phyloP scores from a whole-genome alignment of 2,888 invertebrate genomes.

The Mongoloraphidia duomilia region DNA sequence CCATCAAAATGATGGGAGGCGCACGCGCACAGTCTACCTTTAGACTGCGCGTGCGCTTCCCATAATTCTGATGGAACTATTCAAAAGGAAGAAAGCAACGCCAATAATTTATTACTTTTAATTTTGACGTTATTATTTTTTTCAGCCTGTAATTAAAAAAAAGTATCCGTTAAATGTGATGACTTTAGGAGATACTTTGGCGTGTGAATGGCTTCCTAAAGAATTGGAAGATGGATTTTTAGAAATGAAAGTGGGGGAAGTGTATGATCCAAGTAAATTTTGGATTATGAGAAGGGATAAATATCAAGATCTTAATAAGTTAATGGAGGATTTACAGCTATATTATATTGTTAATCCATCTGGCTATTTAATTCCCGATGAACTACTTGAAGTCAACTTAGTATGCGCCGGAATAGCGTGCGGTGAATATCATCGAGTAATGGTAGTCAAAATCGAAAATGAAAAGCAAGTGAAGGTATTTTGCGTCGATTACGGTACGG shows the following conservation, averaged over 20 bases:
- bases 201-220: background rate
- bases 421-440: conserved; percentile 1
- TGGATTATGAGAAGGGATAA: conserved; percentile 1
- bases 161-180: background rate
- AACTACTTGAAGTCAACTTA: background rate
- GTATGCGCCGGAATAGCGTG: background rate
- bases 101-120: background rate
- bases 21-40: too few relatives aligned
- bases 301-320: background rate
- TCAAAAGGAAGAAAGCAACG: background rate
- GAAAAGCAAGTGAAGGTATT: conserved; percentile 6
- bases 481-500: conserved; percentile 12
- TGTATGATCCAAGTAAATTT: conserved; percentile 5
- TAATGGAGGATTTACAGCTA: background rate
- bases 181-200: background rate
- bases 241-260: background rate
- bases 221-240: background rate
- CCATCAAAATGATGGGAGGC: too few relatives aligned
- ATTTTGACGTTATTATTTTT: background rate
- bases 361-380: background rate
- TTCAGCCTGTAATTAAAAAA: background rate
- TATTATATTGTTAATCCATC: too few relatives aligned
- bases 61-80: background rate
- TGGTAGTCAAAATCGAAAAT: conserved; percentile 1
- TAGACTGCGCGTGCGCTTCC: background rate